Percentiles rank a stretch among this genome's conserved stretches.
Evolutionary conservation across 1,140 invertebrate genomes (phyloP).

Genomic region (Ceratosolen fusciceps): DNA sequence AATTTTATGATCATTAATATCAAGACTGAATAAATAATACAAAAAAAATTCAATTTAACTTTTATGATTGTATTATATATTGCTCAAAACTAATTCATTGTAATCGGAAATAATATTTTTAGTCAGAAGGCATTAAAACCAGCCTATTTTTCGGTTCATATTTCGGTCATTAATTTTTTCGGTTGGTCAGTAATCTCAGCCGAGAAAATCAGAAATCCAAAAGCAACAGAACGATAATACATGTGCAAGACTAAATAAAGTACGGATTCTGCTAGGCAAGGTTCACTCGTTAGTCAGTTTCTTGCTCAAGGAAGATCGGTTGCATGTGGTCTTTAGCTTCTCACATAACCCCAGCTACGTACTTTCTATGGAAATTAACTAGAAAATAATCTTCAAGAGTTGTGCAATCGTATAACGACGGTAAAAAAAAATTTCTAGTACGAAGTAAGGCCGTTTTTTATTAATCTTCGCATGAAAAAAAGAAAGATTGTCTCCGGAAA

Average conservation of each 20-base stretch:
- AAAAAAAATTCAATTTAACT: too few relatives aligned
- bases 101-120: not conserved
- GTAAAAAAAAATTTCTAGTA: too few relatives aligned
- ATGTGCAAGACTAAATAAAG: slow-evolving; percentile 26
- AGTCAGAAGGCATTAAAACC: not conserved
- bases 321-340: slow-evolving; percentile 19
- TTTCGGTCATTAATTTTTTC: too few relatives aligned
- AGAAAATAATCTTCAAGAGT: slow-evolving; percentile 6
- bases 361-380: not conserved
- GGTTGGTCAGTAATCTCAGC: too few relatives aligned
- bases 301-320: slow-evolving; percentile 29
- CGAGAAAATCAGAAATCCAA: not conserved
- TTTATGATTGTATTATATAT: too few relatives aligned
- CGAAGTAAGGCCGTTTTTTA: too few relatives aligned
- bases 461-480: too few relatives aligned
- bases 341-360: not conserved
- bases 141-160: not conserved
- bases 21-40: too few relatives aligned
- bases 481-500: too few relatives aligned
- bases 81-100: not conserved
- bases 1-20: too few relatives aligned
- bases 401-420: slow-evolving; percentile 19
- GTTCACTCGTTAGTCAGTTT: slow-evolving; percentile 15
- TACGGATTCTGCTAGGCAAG: slow-evolving; percentile 34
- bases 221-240: not conserved